Conservation (phyloP, 2,888 invertebrate genomes). For the Nephrotoma flavescens region DNA sequence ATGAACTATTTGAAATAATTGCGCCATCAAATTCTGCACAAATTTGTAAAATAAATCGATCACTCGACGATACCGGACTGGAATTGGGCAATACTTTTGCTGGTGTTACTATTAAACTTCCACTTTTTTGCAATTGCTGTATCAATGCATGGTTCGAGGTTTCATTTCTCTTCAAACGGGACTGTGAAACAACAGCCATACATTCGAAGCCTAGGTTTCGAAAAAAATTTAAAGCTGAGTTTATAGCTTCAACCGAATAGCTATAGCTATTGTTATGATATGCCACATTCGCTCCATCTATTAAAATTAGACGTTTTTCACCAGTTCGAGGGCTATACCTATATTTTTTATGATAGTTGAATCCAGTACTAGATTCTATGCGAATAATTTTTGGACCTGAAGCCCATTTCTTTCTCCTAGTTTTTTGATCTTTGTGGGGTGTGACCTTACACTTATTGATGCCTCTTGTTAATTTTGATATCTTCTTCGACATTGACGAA, state of each 20-base stretch:
- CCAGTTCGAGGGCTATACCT: background rate
- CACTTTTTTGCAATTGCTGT: conserved; percentile 40
- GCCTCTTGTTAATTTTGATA: too few relatives aligned
- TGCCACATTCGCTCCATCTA: conserved; percentile 78
- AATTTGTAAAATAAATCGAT: conserved; percentile 60
- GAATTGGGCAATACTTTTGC: conserved; percentile 44
- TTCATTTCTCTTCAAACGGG: conserved; percentile 35
- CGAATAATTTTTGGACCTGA: background rate
- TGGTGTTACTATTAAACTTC: conserved; percentile 56
- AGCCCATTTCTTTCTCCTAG: too few relatives aligned
- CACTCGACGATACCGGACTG: background rate
- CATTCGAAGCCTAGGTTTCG: conserved; percentile 52
- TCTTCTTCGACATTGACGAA: too few relatives aligned
- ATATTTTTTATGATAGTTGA: background rate
- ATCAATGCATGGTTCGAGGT: conserved; percentile 42
- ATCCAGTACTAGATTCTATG: background rate
- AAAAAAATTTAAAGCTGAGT: conserved; percentile 65
- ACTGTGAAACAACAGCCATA: conserved; percentile 60
- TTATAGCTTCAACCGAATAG: conserved; percentile 63
- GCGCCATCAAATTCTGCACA: conserved; percentile 55
- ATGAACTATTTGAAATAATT: conserved; percentile 61
- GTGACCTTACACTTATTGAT: too few relatives aligned
- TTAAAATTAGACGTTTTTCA: conserved; percentile 51
- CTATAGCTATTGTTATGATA: conserved; percentile 40
- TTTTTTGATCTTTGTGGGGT: too few relatives aligned